Evolutionary conservation across 1,140 invertebrate genomes (phyloP).

Genomic region (Parapsyche elsis): DNA sequence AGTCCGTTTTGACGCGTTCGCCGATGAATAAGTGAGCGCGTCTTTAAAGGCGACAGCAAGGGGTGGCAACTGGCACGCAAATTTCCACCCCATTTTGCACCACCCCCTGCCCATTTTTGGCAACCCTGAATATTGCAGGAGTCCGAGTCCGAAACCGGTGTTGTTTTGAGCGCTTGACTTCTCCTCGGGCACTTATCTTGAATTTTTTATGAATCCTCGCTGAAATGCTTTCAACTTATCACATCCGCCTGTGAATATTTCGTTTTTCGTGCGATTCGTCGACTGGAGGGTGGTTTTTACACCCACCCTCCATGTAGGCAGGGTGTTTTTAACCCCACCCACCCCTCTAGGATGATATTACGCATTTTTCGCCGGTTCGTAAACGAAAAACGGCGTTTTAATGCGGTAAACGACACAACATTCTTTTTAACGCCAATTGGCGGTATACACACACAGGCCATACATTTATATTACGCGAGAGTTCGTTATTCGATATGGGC

Average conservation of each 20-base stretch:
- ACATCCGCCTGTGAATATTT: slow-evolving; percentile 51
- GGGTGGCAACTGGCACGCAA: not conserved
- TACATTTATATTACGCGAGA: not conserved
- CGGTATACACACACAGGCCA: not conserved
- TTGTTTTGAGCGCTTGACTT: slow-evolving; percentile 48
- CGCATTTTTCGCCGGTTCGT: slow-evolving; percentile 31
- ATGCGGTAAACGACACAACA: slow-evolving; percentile 28
- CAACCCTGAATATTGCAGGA: slow-evolving; percentile 6
- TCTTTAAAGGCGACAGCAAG: not conserved
- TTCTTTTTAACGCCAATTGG: slow-evolving; percentile 32
- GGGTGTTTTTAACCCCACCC: not conserved
- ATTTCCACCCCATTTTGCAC: not conserved
- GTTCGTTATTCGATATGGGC: not conserved
- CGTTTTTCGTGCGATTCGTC: slow-evolving; percentile 41
- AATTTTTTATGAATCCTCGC: slow-evolving; percentile 52
- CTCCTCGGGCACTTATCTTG: slow-evolving; percentile 51
- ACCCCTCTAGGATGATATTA: not conserved
- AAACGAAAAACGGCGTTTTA: slow-evolving; percentile 37
- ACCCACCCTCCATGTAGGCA: not conserved
- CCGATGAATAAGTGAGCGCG: slow-evolving; percentile 6
- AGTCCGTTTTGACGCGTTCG: not conserved
- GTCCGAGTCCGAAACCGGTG: slow-evolving; percentile 1
- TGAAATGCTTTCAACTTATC: slow-evolving; percentile 54
- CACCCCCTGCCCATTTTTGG: not conserved
- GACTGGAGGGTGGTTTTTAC: not conserved